Evolutionary conservation across 92 coral and sea anemone genomes (phyloP).

Genomic region (Anthopleura xanthogrammica): DNA sequence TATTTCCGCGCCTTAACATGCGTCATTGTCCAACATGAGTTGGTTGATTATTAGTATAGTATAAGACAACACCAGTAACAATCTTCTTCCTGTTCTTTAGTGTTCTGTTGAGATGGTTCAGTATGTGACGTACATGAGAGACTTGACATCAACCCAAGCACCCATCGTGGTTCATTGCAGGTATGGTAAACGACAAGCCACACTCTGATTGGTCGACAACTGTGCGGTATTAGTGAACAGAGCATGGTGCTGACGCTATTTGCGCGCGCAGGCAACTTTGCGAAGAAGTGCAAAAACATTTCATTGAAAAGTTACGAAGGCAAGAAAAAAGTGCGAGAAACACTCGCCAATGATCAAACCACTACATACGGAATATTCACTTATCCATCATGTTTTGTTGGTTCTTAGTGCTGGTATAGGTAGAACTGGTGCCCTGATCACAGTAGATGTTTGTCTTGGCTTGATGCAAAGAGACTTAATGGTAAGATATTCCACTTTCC

Average conservation of each 20-base stretch:
- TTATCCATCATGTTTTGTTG: background rate
- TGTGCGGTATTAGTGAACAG: too few species aligned
- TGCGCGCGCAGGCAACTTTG: too few species aligned
- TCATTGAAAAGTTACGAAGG: too few species aligned
- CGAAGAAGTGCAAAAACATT: too few species aligned
- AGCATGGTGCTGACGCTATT: too few species aligned
- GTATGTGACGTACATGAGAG: constrained; percentile 70
- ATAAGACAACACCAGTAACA: background rate
- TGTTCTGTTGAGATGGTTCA: constrained; percentile 81
- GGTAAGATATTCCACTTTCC: constrained; percentile 28
- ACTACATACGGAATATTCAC: background rate
- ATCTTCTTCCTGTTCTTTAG: constrained; percentile 31
- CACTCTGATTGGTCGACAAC: too few species aligned
- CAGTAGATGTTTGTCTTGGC: constrained; percentile 82
- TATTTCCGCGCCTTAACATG: too few species aligned
- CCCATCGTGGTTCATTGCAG: constrained; percentile 95
- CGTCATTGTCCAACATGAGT: too few species aligned
- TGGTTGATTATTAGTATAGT: too few species aligned
- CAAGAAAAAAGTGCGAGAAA: too few species aligned
- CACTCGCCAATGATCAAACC: too few species aligned
- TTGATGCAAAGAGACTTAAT: constrained; percentile 75
- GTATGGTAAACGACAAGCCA: constrained; percentile 27
- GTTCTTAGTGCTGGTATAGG: constrained; percentile 91
- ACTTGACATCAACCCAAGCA: constrained; percentile 56
- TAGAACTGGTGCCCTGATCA: constrained; percentile 86